Percentiles rank a stretch among this genome's conserved stretches.
Conservation (phyloP, 1,140 invertebrate species). For the Aphelinus atriplicis region DNA sequence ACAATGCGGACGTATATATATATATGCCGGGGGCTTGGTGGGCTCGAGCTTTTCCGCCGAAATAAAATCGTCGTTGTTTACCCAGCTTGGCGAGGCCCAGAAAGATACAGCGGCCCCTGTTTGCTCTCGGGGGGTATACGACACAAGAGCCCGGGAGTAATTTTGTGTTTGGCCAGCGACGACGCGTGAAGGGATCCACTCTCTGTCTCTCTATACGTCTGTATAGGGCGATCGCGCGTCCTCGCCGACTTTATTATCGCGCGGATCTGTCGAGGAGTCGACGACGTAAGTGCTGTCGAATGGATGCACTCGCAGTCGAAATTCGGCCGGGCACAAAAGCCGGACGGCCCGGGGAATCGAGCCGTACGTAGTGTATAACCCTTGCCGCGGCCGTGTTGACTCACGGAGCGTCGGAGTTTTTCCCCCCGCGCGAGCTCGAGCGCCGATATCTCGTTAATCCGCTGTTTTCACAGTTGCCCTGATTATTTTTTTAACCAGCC, state of each 20-base stretch:
- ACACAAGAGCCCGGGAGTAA: conserved; percentile 44
- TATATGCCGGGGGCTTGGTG: not conserved
- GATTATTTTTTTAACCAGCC: not conserved
- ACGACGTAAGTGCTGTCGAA: not conserved
- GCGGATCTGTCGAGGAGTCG: not conserved
- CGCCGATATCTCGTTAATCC: not conserved
- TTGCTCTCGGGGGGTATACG: conserved; percentile 13
- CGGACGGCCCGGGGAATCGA: not conserved
- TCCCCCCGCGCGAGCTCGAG: not conserved
- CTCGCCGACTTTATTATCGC: conserved; percentile 33
- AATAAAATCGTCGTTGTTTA: conserved; percentile 38
- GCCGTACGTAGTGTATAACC: not conserved
- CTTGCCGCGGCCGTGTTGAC: conserved; percentile 9
- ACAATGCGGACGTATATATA: not conserved
- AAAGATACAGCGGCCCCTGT: conserved; percentile 38
- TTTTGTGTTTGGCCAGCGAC: conserved; percentile 50
- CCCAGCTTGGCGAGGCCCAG: conserved; percentile 44
- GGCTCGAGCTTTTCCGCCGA: conserved; percentile 8
- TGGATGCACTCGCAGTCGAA: not conserved
- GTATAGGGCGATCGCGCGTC: not conserved
- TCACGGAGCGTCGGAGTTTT: not conserved
- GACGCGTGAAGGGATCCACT: conserved; percentile 19
- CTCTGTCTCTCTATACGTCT: not conserved
- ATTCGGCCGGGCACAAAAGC: no score
- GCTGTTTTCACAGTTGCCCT: conserved; percentile 28